Percentiles rank a stretch among this genome's conserved stretches.
Conservation (phyloP, 2,888 invertebrate genomes). For the Xanthorhoe designata region DNA sequence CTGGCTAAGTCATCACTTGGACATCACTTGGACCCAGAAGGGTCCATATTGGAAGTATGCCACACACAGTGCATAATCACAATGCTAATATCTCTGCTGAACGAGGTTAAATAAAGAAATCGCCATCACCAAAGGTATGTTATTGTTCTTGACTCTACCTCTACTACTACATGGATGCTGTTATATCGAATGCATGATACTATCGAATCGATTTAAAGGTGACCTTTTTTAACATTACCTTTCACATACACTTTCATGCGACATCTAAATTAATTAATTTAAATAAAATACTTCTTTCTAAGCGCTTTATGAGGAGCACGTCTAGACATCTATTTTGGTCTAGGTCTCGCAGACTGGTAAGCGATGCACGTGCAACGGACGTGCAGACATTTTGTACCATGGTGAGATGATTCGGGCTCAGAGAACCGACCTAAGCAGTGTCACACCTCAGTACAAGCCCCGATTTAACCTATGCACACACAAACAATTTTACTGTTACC, state of each 20-base stretch:
- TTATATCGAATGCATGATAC: not conserved
- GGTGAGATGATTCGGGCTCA: conserved; percentile 32
- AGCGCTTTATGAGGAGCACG: conserved; percentile 37
- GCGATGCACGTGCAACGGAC: conserved; percentile 44
- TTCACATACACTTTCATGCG: not conserved
- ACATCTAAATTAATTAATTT: conserved; percentile 34
- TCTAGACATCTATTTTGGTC: conserved; percentile 47
- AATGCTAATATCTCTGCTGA: not conserved
- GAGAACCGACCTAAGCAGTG: conserved; percentile 11
- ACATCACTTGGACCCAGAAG: not conserved
- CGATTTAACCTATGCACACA: not conserved
- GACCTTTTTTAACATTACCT: not conserved
- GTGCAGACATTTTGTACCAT: conserved; percentile 44
- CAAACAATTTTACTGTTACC: not conserved
- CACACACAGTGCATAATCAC: not conserved
- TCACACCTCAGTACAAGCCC: conserved; percentile 6
- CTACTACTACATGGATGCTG: not conserved
- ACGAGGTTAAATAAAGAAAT: not conserved
- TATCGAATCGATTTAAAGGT: not conserved
- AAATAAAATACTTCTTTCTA: conserved; percentile 38
- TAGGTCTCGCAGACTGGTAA: conserved; percentile 42
- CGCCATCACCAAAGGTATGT: not conserved
- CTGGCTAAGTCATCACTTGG: not conserved
- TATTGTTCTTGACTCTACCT: not conserved
- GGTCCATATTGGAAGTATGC: not conserved